Conservation (phyloP, 2,113 vertebrate genomes). For the Calidris pygmaea region DNA sequence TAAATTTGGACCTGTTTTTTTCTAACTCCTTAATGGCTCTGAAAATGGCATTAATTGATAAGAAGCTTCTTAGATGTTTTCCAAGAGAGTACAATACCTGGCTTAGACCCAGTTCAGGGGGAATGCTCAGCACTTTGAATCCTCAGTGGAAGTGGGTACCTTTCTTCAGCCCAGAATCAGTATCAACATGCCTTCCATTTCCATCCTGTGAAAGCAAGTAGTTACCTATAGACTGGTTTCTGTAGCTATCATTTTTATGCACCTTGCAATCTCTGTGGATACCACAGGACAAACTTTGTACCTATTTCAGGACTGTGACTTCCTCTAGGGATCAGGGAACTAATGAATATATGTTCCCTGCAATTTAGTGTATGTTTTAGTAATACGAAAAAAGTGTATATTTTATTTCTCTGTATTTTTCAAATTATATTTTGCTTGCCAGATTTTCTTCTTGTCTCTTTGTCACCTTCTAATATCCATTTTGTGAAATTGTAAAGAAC, state of each 20-base stretch:
- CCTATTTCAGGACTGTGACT: background rate
- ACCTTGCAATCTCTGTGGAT: background rate
- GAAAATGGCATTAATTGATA: background rate
- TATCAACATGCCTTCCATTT: background rate
- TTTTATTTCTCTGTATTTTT: constrained; percentile 1
- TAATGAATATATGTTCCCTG: background rate
- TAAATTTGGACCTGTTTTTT: background rate
- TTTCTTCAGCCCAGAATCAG: background rate
- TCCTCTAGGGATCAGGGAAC: background rate
- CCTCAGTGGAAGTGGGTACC: background rate
- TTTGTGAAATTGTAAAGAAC: background rate
- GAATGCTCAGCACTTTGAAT: background rate
- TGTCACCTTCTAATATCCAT: background rate
- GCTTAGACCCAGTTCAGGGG: background rate
- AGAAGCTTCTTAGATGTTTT: background rate
- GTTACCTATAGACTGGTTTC: background rate
- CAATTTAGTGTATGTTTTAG: background rate
- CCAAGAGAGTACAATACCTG: background rate
- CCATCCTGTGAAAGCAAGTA: background rate
- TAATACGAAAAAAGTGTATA: background rate
- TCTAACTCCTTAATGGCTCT: background rate
- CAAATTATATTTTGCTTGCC: background rate
- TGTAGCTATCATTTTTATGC: background rate
- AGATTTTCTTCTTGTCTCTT: background rate
- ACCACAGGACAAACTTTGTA: background rate